Conservation (phyloP, 2,888 invertebrate genomes). For the Nomada goodeniana region DNA sequence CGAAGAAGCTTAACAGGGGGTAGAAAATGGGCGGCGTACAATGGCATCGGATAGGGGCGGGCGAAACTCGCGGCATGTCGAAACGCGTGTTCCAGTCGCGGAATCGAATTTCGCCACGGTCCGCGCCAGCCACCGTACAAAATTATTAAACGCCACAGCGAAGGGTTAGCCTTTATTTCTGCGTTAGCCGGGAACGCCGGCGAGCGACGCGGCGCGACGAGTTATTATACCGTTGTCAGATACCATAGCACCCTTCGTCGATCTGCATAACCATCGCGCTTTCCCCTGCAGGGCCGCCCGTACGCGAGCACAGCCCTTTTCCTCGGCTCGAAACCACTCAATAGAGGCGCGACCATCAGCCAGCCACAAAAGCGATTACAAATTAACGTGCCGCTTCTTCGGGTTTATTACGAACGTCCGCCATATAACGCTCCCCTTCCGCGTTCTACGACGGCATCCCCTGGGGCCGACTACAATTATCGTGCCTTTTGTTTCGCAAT, state of each 20-base stretch:
- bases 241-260: conserved; percentile 73
- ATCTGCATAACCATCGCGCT: conserved; percentile 80
- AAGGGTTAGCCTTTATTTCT: conserved; percentile 77
- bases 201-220: conserved; percentile 50
- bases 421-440: conserved; percentile 34
- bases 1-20: neutral
- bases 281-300: conserved; percentile 63
- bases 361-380: conserved; percentile 81
- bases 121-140: conserved; percentile 27
- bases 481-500: conserved; percentile 80
- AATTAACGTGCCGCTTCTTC: conserved; percentile 81
- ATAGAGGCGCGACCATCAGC: conserved; percentile 76
- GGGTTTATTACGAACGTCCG: conserved; percentile 78
- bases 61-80: conserved; percentile 15
- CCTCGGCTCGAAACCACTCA: conserved; percentile 72
- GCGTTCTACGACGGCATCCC: conserved; percentile 42
- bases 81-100: conserved; percentile 18
- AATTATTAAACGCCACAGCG: conserved; percentile 54
- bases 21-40: neutral
- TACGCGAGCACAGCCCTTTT: conserved; percentile 64
- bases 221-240: conserved; percentile 78
- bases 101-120: conserved; percentile 59
- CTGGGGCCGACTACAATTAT: conserved; percentile 77
- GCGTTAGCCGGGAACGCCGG: conserved; percentile 68
- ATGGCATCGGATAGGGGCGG: neutral